These are phyloP conservation scores for Corythaixoides concolor DNA, from an alignment of 2,113 vertebrate genomes.

Conservation along the genomic window DNA sequence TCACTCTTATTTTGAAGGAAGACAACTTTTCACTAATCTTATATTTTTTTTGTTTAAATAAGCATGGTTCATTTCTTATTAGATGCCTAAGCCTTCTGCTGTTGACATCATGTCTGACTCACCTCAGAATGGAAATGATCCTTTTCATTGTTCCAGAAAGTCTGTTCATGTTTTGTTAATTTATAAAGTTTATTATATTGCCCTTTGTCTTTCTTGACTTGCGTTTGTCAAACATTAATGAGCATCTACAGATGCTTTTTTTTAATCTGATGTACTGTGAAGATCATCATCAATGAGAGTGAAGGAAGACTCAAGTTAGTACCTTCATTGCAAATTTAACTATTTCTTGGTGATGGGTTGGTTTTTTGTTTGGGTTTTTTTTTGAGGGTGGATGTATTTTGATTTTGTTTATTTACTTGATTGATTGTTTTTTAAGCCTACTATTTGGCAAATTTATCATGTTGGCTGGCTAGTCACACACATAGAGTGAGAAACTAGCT, in stretches of 20 bases:
- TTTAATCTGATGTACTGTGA: not conserved
- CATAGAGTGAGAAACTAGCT: not conserved
- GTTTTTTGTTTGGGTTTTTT: not conserved
- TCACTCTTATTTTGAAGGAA: not conserved
- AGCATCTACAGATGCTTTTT: not conserved
- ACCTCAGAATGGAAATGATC: not conserved
- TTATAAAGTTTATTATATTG: not conserved
- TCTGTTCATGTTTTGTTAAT: not conserved
- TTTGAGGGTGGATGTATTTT: accelerated
- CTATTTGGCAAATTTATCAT: not conserved
- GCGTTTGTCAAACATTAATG: not conserved
- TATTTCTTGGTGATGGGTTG: not conserved
- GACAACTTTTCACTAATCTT: not conserved
- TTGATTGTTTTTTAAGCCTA: not conserved
- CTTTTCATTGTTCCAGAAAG: not conserved
- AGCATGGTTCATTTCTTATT: not conserved
- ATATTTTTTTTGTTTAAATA: not conserved
- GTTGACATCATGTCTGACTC: not conserved
- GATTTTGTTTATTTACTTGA: not conserved
- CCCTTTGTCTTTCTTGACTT: not conserved
- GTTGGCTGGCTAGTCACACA: not conserved
- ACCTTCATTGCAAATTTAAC: not conserved
- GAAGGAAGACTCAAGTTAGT: not conserved
- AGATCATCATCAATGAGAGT: no score
- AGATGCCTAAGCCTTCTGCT: not conserved